Conservation (phyloP, 2,888 invertebrate species). For the Ophonus ardosiacus region DNA sequence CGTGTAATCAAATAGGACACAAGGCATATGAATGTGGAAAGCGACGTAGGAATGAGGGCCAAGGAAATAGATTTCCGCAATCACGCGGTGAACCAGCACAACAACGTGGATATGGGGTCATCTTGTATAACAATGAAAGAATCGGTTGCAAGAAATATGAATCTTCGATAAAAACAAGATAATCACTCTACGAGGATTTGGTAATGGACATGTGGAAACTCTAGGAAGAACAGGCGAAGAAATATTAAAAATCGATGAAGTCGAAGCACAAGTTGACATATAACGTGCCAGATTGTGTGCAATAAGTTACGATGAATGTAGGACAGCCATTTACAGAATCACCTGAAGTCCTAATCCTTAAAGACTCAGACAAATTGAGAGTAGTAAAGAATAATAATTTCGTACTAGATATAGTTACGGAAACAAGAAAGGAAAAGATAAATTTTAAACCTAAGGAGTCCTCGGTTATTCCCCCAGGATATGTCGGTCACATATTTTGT, state of each 20-base stretch:
- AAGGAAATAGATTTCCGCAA: not conserved
- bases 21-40: not conserved
- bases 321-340: slow-evolving; percentile 23
- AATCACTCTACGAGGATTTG: slow-evolving; percentile 6
- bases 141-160: not conserved
- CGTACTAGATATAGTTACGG: not conserved
- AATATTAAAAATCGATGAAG: slow-evolving; percentile 5
- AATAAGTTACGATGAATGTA: not conserved
- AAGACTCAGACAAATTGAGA: not conserved
- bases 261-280: not conserved
- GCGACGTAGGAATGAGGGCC: not conserved
- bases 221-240: not conserved
- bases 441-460: not conserved
- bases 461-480: not conserved
- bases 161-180: not conserved
- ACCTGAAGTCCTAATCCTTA: not conserved
- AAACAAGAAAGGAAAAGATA: not conserved
- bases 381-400: slow-evolving; percentile 1
- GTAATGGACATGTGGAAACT: not conserved
- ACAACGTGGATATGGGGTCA: slow-evolving; percentile 3
- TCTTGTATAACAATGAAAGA: slow-evolving; percentile 4
- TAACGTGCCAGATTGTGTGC: slow-evolving; percentile 2
- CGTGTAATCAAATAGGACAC: not conserved
- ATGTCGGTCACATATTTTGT: not conserved
- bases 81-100: not conserved